Conservation (phyloP, 2,888 invertebrate species). For the Amiota communis region DNA sequence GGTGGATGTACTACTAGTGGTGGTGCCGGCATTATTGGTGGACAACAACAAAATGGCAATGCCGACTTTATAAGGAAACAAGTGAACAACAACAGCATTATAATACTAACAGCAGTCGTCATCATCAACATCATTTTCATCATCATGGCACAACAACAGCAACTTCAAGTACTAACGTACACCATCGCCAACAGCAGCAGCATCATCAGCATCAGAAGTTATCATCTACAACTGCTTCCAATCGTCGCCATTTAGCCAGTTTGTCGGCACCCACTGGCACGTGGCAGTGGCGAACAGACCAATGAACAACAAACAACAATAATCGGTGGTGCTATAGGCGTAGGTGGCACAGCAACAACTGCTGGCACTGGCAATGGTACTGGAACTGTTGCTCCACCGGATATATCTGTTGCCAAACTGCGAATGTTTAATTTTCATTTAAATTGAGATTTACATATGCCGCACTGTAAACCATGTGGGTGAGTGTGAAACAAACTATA, state of each 20-base stretch:
- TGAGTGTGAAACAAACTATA: constrained; percentile 64
- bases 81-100: constrained; percentile 41
- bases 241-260: constrained; percentile 58
- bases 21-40: constrained; percentile 40
- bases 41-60: constrained; percentile 27
- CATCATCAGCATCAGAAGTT: constrained; percentile 34
- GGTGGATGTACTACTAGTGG: too few species aligned
- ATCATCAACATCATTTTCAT: constrained; percentile 56
- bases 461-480: constrained; percentile 74
- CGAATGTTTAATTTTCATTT: constrained; percentile 74
- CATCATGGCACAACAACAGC: constrained; percentile 43
- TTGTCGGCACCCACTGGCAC: constrained; percentile 70
- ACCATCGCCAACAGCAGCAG: not conserved
- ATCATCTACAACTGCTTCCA: not conserved
- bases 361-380: constrained; percentile 39
- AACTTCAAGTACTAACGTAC: constrained; percentile 21
- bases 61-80: constrained; percentile 49
- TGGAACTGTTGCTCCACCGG: constrained; percentile 57
- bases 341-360: constrained; percentile 2
- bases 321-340: constrained; percentile 39
- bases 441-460: constrained; percentile 74
- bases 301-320: constrained; percentile 23
- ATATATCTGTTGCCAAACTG: constrained; percentile 73
- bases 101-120: constrained; percentile 40
- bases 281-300: constrained; percentile 67